Evolutionary conservation across 2,797 vertebrate genomes (phyloP), one percentile per base, ranked within the genome.

Genomic region (Okamejei kenojei): DNA sequence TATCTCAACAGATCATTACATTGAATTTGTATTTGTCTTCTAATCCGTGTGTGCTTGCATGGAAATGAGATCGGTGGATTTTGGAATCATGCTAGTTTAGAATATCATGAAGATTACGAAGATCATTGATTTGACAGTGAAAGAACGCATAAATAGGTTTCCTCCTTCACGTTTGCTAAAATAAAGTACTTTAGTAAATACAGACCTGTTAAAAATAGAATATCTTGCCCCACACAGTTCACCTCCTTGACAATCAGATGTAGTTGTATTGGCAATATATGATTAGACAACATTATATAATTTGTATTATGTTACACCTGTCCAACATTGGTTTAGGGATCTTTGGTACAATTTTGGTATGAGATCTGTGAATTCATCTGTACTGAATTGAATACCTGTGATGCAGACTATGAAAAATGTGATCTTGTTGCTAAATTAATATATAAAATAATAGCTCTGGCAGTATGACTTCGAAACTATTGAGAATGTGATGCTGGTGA

Each of bases 211-310:
- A 35, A 38, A 71, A 35, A 38, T 90, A 92, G 68, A 92, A 76
- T 76, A 92, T 63, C 90, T n/a, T n/a, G 21, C 71, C 71, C 90
- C 45, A 19, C 45, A 54, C n/a, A 32, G 15, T 68, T 68, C 68
- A 92, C 90, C 90, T 73, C 65, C 68, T 73, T 92, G 84, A 88
- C 61, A 88, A 88, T 88, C 84, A 88, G 17, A 92, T 74, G 26
- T 58, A 45, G n/a, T 15, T n/a, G 74, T 92, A 92, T 76, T 92
- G 45, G 90, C 38, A 92, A 92, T 92, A 54, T 92, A 29, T 45
- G 21, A 74, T 91, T 91, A 91, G 74, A 73, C 21, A 76, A 74
- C 10, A 73, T 38, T 90, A 71, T 38, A 73, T 4, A 45, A 92
- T 76, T 45, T 76, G 35, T 73, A 45, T 76, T 76, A 54, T 26